phyloP scores from a whole-genome alignment of 2,888 invertebrate species.

The Vandiemenella viatica region DNA sequence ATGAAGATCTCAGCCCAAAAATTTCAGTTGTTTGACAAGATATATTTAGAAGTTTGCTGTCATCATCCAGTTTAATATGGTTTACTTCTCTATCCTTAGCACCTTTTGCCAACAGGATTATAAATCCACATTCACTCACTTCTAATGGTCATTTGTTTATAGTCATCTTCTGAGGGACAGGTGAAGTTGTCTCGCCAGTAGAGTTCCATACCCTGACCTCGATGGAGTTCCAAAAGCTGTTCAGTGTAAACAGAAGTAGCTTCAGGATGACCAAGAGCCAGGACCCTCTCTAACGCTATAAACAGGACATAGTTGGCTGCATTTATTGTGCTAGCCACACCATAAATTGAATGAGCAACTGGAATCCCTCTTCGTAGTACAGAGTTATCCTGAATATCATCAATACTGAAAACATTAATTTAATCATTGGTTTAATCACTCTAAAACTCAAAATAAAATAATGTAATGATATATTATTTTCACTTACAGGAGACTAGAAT shows the following conservation, averaged over 20 bases:
- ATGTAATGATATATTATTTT: no score
- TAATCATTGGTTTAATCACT: not conserved
- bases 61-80: no score
- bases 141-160: slow-evolving; percentile 83
- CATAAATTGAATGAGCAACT: slow-evolving; percentile 95
- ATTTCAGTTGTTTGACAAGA: no score
- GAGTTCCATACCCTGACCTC: slow-evolving; percentile 96
- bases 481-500: slow-evolving; percentile 88
- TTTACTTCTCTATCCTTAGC: no score
- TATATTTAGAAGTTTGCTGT: no score
- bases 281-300: slow-evolving; percentile 72
- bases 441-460: no score
- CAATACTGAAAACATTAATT: slow-evolving; percentile 49
- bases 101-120: no score
- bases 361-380: slow-evolving; percentile 82
- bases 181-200: slow-evolving; percentile 93
- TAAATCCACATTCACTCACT: slow-evolving; percentile 46
- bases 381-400: slow-evolving; percentile 96
- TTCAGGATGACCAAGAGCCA: slow-evolving; percentile 71
- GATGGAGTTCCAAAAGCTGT: slow-evolving; percentile 81
- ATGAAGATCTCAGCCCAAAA: no score
- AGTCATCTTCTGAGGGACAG: slow-evolving; percentile 90
- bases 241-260: slow-evolving; percentile 72
- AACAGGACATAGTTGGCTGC: slow-evolving; percentile 90
- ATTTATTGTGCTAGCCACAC: slow-evolving; percentile 88